phyloP scores from a whole-genome alignment of 1,140 invertebrate genomes.

The Drosophila leontia region DNA sequence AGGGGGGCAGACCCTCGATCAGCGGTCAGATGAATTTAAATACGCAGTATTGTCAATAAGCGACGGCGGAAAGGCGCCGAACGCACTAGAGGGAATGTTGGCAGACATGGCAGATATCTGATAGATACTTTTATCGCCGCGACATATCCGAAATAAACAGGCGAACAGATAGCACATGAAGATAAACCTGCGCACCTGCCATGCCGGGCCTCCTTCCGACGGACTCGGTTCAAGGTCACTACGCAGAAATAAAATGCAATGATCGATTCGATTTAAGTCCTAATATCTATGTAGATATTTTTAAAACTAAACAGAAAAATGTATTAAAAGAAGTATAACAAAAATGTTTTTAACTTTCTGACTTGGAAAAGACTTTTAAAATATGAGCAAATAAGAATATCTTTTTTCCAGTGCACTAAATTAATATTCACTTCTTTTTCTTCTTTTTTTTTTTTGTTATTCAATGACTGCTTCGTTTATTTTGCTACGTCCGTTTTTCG shows the following conservation, averaged over 20 bases:
- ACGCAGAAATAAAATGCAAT: neutral
- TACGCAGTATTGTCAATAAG: slow-evolving; percentile 72
- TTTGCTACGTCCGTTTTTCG: slow-evolving; percentile 51
- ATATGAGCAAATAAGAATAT: neutral
- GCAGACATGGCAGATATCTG: slow-evolving; percentile 49
- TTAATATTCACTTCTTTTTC: slow-evolving; percentile 6
- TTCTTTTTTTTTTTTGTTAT: slow-evolving; percentile 39
- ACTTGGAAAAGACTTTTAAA: too few relatives aligned
- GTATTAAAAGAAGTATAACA: neutral
- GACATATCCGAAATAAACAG: slow-evolving; percentile 26
- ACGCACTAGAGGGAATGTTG: slow-evolving; percentile 44
- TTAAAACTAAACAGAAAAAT: neutral
- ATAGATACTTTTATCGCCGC: slow-evolving; percentile 53
- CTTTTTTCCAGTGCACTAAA: slow-evolving; percentile 31
- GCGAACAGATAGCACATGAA: slow-evolving; percentile 6
- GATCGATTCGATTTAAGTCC: neutral
- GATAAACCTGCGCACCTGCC: slow-evolving; percentile 13
- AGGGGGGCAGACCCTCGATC: slow-evolving; percentile 29
- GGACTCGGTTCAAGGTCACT: slow-evolving; percentile 46
- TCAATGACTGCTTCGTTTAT: slow-evolving; percentile 73
- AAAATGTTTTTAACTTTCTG: neutral
- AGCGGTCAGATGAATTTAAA: slow-evolving; percentile 64
- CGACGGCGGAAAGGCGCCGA: slow-evolving; percentile 38
- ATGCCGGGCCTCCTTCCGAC: slow-evolving; percentile 20
- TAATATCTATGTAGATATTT: neutral